Evolutionary conservation across 2,888 invertebrate species (phyloP).

Genomic region (Carcina quercana): DNA sequence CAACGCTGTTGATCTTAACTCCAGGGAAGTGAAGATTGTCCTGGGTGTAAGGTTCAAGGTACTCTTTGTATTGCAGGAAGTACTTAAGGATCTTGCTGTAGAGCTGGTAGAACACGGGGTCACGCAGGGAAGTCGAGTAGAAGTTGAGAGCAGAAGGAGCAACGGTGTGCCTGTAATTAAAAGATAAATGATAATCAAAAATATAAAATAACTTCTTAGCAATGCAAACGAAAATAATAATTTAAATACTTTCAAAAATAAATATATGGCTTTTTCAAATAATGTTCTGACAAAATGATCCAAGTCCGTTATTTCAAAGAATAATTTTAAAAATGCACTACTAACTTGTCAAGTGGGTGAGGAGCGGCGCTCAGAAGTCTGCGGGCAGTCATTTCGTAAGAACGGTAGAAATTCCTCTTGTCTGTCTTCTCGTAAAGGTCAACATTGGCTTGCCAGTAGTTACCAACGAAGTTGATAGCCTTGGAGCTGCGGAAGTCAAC

Average conservation of each 20-base stretch:
- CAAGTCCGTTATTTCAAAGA: background rate
- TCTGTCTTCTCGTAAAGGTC: slow-evolving; percentile 51
- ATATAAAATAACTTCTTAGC: too few relatives aligned
- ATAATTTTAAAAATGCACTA: background rate
- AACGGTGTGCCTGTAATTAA: slow-evolving; percentile 38
- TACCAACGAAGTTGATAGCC: slow-evolving; percentile 70
- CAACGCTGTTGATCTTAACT: slow-evolving; percentile 67
- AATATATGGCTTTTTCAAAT: too few relatives aligned
- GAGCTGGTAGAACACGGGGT: slow-evolving; percentile 77
- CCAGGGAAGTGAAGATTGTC: slow-evolving; percentile 64
- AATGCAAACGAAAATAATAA: too few relatives aligned
- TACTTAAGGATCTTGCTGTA: slow-evolving; percentile 64
- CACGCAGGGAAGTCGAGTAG: slow-evolving; percentile 76
- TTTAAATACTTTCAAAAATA: too few relatives aligned
- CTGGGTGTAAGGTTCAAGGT: slow-evolving; percentile 62
- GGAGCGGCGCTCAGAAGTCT: slow-evolving; percentile 48
- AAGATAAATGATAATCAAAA: too few relatives aligned
- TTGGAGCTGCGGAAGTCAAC: slow-evolving; percentile 45
- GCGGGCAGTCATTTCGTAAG: slow-evolving; percentile 74
- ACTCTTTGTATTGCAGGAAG: slow-evolving; percentile 67
- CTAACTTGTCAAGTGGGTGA: slow-evolving; percentile 32
- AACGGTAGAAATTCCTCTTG: slow-evolving; percentile 53
- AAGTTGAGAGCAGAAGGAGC: slow-evolving; percentile 76
- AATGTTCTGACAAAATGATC: too few relatives aligned
- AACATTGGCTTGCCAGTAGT: slow-evolving; percentile 72